Evolutionary conservation across 2,888 invertebrate species (phyloP).

Genomic region (Apodemia zela): DNA sequence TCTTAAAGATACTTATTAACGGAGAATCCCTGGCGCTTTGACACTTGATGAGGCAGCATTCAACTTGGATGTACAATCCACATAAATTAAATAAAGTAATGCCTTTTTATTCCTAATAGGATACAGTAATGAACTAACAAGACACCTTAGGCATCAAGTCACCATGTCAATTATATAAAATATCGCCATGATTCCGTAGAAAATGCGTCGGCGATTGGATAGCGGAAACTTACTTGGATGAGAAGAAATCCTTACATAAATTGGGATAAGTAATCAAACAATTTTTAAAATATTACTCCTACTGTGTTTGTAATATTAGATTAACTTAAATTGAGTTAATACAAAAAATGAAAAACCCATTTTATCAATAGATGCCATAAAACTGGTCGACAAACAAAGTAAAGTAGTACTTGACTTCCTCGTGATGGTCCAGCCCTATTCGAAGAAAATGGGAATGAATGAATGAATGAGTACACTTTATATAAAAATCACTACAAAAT

Average conservation of each 20-base stretch:
- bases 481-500: too few relatives aligned
- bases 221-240: background rate
- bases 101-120: constrained; percentile 1
- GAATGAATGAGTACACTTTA: too few relatives aligned
- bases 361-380: too few relatives aligned
- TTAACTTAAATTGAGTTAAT: too few relatives aligned
- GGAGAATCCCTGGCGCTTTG: constrained; percentile 9
- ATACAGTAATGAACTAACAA: background rate
- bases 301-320: too few relatives aligned
- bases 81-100: background rate
- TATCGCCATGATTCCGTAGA: background rate
- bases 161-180: background rate
- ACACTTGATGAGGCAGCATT: background rate
- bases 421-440: too few relatives aligned
- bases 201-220: background rate
- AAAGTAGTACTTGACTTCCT: too few relatives aligned
- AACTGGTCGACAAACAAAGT: too few relatives aligned
- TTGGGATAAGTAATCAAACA: too few relatives aligned
- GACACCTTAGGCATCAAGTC: background rate
- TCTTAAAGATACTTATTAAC: constrained; percentile 8
- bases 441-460: too few relatives aligned
- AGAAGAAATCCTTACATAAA: background rate
- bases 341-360: too few relatives aligned
- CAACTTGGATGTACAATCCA: background rate
- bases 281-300: too few relatives aligned